A percentile compares a stretch with the other conserved stretches of the same genome.
These are phyloP conservation scores for Apodemia duryi DNA, from an alignment of 2,888 invertebrate genomes.

Conservation along the genomic window DNA sequence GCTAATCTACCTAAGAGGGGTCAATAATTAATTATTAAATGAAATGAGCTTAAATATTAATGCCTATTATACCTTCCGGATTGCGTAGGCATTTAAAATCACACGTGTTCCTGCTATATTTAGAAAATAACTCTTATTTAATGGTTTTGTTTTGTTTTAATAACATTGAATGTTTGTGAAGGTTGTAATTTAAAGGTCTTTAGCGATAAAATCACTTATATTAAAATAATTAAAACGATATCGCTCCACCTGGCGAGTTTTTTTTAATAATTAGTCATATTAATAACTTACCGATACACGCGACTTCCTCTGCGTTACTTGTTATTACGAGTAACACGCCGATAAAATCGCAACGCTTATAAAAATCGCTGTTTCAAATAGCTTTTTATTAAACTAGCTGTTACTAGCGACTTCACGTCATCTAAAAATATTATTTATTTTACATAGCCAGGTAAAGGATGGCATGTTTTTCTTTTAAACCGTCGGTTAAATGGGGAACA, in stretches of 20 bases:
- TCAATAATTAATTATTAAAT: neutral
- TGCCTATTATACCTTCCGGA: neutral
- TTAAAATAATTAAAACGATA: constrained; percentile 9
- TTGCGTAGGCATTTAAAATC: constrained; percentile 5
- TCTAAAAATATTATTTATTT: no score
- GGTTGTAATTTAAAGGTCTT: constrained; percentile 10
- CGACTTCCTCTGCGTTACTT: neutral
- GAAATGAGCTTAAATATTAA: neutral
- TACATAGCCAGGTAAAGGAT: no score
- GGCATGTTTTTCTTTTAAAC: no score
- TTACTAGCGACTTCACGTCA: no score
- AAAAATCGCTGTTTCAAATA: no score
- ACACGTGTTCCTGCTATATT: constrained; percentile 4
- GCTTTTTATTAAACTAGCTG: no score
- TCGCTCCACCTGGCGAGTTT: neutral
- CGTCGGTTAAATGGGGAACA: no score
- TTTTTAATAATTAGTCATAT: neutral
- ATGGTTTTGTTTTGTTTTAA: constrained; percentile 13
- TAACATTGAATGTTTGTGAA: constrained; percentile 7
- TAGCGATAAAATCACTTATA: neutral
- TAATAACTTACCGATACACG: neutral
- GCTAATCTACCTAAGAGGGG: neutral
- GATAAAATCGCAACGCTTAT: no score
- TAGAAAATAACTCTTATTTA: constrained; percentile 8
- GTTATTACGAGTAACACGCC: no score